Evolutionary conservation across 2,113 vertebrate genomes (phyloP).

Genomic region (Cyrtonyx montezumae): DNA sequence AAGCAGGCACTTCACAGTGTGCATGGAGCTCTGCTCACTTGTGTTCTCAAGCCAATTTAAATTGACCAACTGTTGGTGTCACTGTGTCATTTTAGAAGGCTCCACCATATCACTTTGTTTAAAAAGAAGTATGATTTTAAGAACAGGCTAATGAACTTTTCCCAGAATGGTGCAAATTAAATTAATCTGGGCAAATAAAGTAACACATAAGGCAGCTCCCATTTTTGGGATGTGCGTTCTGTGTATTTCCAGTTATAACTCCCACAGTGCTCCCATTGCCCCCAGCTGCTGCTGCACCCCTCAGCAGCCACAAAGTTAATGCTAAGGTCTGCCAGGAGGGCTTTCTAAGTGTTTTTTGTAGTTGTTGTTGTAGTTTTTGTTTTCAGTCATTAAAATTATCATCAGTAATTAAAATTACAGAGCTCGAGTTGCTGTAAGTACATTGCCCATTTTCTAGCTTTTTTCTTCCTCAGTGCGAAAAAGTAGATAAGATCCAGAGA

Average conservation of each 20-base stretch:
- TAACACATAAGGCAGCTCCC: background rate
- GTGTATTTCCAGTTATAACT: background rate
- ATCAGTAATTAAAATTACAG: background rate
- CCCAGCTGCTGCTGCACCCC: background rate
- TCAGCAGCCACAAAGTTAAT: rapidly evolving
- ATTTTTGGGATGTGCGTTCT: background rate
- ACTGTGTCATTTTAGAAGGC: background rate
- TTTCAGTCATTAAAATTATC: background rate
- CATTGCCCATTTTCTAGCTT: background rate
- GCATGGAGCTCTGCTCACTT: background rate
- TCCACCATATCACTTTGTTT: background rate
- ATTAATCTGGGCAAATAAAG: background rate
- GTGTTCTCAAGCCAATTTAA: background rate
- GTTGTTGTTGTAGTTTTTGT: too few species aligned
- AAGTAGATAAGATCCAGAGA: background rate
- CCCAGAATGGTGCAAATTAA: background rate
- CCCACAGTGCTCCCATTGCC: background rate
- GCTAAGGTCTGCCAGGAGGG: background rate
- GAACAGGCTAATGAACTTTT: background rate
- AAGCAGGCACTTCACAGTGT: rapidly evolving
- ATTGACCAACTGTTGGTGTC: background rate
- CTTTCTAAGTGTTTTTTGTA: background rate
- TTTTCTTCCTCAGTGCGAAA: background rate
- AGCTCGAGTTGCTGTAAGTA: background rate
- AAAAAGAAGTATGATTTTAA: background rate